Percentiles rank a stretch among this genome's conserved stretches.
Conservation (phyloP, 2,797 vertebrate genomes). For the Limnodromus scolopaceus region DNA sequence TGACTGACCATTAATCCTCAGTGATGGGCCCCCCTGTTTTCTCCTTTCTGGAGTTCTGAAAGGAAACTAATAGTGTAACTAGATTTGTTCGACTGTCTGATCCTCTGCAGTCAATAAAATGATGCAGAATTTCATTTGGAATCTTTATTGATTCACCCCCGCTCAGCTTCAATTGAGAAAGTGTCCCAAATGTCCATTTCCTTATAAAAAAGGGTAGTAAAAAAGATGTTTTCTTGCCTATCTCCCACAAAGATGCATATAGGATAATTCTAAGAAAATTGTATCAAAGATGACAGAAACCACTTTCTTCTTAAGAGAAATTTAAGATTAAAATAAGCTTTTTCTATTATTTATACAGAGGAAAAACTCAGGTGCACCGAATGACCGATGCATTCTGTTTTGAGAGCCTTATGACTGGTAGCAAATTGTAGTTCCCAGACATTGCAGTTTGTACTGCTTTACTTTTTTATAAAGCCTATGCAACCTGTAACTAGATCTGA, state of each 20-base stretch:
- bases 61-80: not conserved
- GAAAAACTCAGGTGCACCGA: not conserved
- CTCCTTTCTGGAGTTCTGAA: not conserved
- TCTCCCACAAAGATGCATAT: not conserved
- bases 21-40: not conserved
- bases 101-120: not conserved
- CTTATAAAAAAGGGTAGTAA: not conserved
- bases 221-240: not conserved
- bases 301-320: not conserved
- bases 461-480: not conserved
- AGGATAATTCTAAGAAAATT: not conserved
- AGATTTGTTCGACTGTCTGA: not conserved
- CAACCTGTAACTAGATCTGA: conserved; percentile 13
- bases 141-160: not conserved
- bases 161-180: not conserved
- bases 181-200: not conserved
- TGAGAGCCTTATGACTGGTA: not conserved
- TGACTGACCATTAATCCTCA: not conserved
- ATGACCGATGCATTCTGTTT: not conserved
- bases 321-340: not conserved
- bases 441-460: not conserved
- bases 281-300: not conserved
- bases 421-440: not conserved
- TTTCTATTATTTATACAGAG: not conserved
- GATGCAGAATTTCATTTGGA: not conserved